These are phyloP conservation scores for Pogonus chalceus DNA, from an alignment of 1,140 invertebrate genomes.

Conservation along the genomic window DNA sequence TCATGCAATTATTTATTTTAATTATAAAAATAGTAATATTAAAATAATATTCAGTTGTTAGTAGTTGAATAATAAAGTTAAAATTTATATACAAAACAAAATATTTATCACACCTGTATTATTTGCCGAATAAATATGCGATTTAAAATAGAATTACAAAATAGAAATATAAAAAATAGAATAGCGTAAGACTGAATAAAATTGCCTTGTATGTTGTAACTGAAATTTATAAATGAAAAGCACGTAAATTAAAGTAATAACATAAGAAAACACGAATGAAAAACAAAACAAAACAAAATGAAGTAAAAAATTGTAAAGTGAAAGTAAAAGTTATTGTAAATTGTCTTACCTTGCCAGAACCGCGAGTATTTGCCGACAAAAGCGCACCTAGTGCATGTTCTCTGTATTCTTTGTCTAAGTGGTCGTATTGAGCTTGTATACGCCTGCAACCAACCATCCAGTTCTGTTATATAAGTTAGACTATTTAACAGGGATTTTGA, in stretches of 20 bases:
- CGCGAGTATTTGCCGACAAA: conserved; percentile 48
- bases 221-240: neutral
- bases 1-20: too few relatives aligned
- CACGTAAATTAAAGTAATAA: neutral
- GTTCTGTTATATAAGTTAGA: neutral
- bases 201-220: too few relatives aligned
- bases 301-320: neutral
- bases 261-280: conserved; percentile 2
- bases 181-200: too few relatives aligned
- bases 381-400: conserved; percentile 57
- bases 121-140: too few relatives aligned
- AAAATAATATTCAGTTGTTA: too few relatives aligned
- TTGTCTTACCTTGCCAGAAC: conserved; percentile 52
- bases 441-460: conserved; percentile 41
- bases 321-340: neutral
- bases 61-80: too few relatives aligned
- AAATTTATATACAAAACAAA: too few relatives aligned
- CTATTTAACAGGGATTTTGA: neutral
- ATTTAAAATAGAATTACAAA: too few relatives aligned
- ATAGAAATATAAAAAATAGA: too few relatives aligned
- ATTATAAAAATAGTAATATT: too few relatives aligned
- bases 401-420: conserved; percentile 59
- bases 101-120: too few relatives aligned
- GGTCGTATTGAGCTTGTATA: conserved; percentile 61
- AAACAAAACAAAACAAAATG: neutral